These are phyloP conservation scores for Sorex araneus DNA, from an alignment of 2,113 vertebrate genomes.

Conservation along the genomic window DNA sequence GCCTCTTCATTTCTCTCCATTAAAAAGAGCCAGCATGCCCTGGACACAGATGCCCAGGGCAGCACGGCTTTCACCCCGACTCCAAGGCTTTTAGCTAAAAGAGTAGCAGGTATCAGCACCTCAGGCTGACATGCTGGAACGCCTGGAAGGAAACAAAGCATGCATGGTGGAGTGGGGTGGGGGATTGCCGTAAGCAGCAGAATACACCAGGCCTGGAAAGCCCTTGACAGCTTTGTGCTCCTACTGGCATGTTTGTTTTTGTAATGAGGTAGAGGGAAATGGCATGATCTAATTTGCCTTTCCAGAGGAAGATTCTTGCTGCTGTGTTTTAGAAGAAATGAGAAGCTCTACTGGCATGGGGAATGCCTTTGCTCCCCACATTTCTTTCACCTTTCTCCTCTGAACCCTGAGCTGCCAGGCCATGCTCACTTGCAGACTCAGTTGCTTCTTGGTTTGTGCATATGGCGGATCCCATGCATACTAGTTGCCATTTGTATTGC, in stretches of 20 bases:
- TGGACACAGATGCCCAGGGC: no score
- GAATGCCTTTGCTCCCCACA: neutral
- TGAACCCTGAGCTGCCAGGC: neutral
- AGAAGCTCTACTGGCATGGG: neutral
- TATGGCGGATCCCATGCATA: neutral
- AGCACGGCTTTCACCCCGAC: neutral
- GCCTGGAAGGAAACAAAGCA: neutral
- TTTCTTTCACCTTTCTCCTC: neutral
- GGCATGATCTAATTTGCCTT: slow-evolving; percentile 33
- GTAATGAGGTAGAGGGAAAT: neutral
- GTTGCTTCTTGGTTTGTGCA: neutral
- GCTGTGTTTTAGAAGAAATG: slow-evolving; percentile 20
- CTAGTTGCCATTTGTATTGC: neutral
- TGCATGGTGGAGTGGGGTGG: no score
- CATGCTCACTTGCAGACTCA: neutral
- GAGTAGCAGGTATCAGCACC: neutral
- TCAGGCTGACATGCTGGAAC: neutral
- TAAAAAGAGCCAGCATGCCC: neutral
- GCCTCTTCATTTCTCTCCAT: neutral
- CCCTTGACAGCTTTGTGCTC: neutral
- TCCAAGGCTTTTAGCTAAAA: neutral
- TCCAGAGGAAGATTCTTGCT: neutral
- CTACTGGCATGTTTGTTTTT: neutral
- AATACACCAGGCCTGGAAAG: neutral
- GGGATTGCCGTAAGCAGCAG: no score